Evolutionary conservation across 1,140 invertebrate species (phyloP).

Genomic region (Pollicipes pollicipes): DNA sequence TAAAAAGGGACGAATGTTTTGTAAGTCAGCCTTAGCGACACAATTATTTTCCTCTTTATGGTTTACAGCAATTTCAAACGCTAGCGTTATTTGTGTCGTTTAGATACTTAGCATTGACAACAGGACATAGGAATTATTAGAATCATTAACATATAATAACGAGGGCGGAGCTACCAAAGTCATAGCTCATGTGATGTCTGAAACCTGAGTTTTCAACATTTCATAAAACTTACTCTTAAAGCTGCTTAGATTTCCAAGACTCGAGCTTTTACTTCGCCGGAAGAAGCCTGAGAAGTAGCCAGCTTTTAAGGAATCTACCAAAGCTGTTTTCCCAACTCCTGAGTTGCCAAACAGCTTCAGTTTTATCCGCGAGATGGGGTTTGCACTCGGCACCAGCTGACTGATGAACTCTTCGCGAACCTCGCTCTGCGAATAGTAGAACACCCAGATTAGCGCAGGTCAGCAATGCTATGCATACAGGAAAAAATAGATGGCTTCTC

Average conservation of each 20-base stretch:
- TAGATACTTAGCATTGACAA: too few relatives aligned
- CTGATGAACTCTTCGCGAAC: constrained; percentile 42
- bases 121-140: too few relatives aligned
- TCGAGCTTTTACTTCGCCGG: constrained; percentile 27
- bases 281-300: constrained; percentile 47
- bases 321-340: constrained; percentile 52
- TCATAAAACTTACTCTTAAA: neutral
- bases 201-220: too few relatives aligned
- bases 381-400: constrained; percentile 45
- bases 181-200: too few relatives aligned
- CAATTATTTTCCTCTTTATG: too few relatives aligned
- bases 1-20: too few relatives aligned
- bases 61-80: too few relatives aligned
- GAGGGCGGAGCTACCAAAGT: too few relatives aligned
- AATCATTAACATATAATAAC: too few relatives aligned
- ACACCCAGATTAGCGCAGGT: neutral
- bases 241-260: neutral
- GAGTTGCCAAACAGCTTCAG: constrained; percentile 58
- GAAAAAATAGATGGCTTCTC: neutral
- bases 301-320: constrained; percentile 50
- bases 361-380: constrained; percentile 47
- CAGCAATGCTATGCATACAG: too few relatives aligned
- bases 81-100: too few relatives aligned
- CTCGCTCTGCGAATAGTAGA: constrained; percentile 27
- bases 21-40: too few relatives aligned